A percentile compares a stretch with the other conserved stretches of the same genome.
Conservation (phyloP, 2,113 vertebrate genomes). For the Psilopogon haemacephalus region DNA sequence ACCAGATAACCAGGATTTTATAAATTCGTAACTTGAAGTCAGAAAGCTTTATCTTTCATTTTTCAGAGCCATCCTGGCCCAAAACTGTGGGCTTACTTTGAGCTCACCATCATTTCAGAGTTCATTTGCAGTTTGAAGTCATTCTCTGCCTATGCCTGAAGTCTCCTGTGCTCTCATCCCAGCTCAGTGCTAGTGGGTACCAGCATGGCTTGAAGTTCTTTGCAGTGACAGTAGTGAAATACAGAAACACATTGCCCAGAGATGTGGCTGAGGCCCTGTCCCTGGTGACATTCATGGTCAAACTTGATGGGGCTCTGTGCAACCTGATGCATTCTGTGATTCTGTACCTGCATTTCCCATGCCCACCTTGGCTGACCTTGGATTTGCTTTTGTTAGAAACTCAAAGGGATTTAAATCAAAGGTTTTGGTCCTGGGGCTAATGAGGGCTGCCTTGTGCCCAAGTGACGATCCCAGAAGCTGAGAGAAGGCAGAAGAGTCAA, state of each 20-base stretch:
- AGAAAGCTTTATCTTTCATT: constrained; percentile 17
- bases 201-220: background rate
- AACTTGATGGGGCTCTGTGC: no score
- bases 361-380: background rate
- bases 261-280: no score
- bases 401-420: background rate
- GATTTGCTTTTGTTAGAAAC: background rate
- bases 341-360: background rate
- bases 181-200: background rate
- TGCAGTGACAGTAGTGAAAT: no score
- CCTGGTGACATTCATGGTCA: no score
- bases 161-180: background rate
- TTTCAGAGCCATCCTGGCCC: background rate
- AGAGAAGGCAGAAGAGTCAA: background rate
- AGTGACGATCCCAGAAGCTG: background rate
- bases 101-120: background rate
- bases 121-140: constrained; percentile 22
- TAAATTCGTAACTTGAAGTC: constrained; percentile 42
- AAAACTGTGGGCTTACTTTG: background rate
- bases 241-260: no score
- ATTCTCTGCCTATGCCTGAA: background rate
- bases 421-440: background rate
- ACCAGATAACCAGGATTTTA: constrained; percentile 41
- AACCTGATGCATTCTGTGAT: no score
- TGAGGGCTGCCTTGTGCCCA: accelerated